Evolutionary conservation across 2,113 vertebrate species (phyloP).

Genomic region (Pelecanoides urinatrix): DNA sequence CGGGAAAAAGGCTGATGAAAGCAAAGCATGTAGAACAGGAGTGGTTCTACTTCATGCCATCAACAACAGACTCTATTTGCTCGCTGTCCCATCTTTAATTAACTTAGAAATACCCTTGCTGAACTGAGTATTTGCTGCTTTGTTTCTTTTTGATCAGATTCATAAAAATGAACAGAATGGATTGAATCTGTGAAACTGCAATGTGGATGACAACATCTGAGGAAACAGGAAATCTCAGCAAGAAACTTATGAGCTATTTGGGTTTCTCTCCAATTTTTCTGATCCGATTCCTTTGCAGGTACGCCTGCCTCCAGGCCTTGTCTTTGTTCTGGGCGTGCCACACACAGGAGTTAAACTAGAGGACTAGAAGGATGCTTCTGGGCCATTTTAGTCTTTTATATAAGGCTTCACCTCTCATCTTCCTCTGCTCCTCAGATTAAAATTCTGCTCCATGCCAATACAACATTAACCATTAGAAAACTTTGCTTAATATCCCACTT

Average conservation of each 20-base stretch:
- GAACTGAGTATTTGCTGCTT: background rate
- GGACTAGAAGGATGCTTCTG: background rate
- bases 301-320: background rate
- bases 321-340: background rate
- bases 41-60: background rate
- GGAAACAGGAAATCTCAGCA: background rate
- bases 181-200: background rate
- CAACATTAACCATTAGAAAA: background rate
- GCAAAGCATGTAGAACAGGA: background rate
- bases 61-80: background rate
- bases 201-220: background rate
- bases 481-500: background rate
- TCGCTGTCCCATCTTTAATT: background rate
- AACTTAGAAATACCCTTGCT: background rate
- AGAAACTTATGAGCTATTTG: background rate
- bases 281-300: background rate
- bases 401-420: background rate
- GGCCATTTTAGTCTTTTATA: background rate
- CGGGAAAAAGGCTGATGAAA: background rate
- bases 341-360: rapidly evolving
- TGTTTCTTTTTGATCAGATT: background rate
- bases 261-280: background rate
- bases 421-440: background rate
- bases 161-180: background rate
- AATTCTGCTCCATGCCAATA: background rate